Conservation (phyloP, 2,888 invertebrate species). For the Allophyes oxyacanthae region DNA sequence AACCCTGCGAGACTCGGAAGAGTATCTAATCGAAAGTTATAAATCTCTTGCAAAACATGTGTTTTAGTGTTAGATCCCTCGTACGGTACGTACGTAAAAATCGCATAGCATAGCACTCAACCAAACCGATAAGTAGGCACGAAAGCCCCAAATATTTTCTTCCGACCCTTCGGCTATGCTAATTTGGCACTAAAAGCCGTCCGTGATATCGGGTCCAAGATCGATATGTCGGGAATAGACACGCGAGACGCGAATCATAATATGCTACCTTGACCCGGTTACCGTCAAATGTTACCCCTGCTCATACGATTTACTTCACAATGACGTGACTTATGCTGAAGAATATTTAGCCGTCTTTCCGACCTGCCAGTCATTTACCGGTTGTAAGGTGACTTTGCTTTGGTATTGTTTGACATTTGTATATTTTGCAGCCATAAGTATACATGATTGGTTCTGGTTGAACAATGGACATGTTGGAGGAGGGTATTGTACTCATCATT, state of each 20-base stretch:
- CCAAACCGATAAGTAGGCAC: constrained; percentile 2
- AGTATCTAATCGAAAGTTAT: too few species aligned
- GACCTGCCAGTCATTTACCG: constrained; percentile 26
- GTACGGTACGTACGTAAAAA: neutral
- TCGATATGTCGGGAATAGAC: constrained; percentile 62
- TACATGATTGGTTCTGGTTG: too few species aligned
- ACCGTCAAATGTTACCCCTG: constrained; percentile 50
- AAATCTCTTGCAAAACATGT: too few species aligned
- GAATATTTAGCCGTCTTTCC: constrained; percentile 27
- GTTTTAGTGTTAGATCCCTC: too few species aligned
- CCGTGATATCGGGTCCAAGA: constrained; percentile 46
- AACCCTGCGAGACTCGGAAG: too few species aligned
- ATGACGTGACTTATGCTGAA: constrained; percentile 34
- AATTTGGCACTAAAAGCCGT: constrained; percentile 46
- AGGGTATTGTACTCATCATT: too few species aligned
- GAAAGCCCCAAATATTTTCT: constrained; percentile 35
- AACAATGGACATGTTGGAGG: too few species aligned
- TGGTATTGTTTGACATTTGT: constrained; percentile 28
- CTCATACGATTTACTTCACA: constrained; percentile 46
- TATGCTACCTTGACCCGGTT: constrained; percentile 67
- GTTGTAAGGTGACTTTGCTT: constrained; percentile 27
- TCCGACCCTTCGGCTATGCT: constrained; percentile 33
- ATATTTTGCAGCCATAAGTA: constrained; percentile 12
- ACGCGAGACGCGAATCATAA: constrained; percentile 61
- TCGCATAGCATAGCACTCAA: neutral